Conservation (phyloP, 2,113 vertebrate genomes). For the Epinephelus cyanopodus region DNA sequence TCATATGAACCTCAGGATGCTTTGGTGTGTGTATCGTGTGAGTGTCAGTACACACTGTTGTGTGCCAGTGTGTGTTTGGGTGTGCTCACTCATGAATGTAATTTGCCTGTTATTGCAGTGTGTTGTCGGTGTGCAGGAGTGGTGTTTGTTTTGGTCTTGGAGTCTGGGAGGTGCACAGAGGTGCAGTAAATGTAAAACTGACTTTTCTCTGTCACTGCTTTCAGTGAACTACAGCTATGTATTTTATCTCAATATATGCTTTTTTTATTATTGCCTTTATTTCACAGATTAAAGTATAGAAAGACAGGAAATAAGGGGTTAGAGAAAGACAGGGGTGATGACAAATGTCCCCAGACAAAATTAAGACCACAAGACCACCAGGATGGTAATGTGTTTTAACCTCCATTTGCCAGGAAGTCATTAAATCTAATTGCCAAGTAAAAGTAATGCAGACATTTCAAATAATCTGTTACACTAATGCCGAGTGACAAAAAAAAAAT, state of each 20-base stretch:
- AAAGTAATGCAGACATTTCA: not conserved
- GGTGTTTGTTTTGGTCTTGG: constrained; percentile 23
- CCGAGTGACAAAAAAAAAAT: not conserved
- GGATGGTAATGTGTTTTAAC: not conserved
- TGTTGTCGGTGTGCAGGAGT: constrained; percentile 16
- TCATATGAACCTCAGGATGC: constrained; percentile 23
- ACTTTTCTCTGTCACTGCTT: constrained; percentile 9
- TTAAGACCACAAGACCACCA: not conserved
- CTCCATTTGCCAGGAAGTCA: not conserved
- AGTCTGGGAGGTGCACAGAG: constrained; percentile 14
- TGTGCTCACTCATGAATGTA: constrained; percentile 48
- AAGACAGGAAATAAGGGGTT: not conserved
- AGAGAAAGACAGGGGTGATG: not conserved
- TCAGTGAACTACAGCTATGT: not conserved
- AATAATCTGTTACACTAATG: not conserved
- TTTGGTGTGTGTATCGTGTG: constrained; percentile 15
- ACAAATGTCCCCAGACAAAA: not conserved
- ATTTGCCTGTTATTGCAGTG: constrained; percentile 42
- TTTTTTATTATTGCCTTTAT: not conserved
- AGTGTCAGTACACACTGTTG: constrained; percentile 11
- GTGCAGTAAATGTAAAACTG: constrained; percentile 15
- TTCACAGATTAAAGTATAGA: not conserved
- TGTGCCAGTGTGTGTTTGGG: constrained; percentile 42
- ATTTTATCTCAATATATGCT: not conserved
- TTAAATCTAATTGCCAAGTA: not conserved